Base-by-base conservation (phyloP, 1,140 invertebrate species). In the Drusus annulatus region DNA sequence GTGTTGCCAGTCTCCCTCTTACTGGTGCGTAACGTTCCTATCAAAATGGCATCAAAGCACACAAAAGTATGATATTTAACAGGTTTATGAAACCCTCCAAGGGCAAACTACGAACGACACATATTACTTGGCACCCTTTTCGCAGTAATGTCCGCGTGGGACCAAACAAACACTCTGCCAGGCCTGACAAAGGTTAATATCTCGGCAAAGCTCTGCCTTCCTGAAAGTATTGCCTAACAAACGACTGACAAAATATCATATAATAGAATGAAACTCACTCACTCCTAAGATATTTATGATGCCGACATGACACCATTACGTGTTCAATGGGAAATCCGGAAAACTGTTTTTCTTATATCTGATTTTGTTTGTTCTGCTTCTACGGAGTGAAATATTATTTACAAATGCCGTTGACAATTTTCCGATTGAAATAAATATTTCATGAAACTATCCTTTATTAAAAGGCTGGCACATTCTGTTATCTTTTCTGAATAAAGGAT, bases 231-330 rank as follows among this genome's bases (percentile, higher is more conserved):
- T 45, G n/a, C 65, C n/a, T 69, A 69, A 69, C 65, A 69, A 69
- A 69, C 36, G 36, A 50, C 36, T 19, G 65, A 69, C 65, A 69
- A 69, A 69, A 69, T 69, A 69, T 69, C n/a, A 19, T 45, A 50
- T 69, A 69, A 69, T 50, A 69, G 31, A 69, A 69, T 50, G n/a
- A 19, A 69, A 50, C 31, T 31, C 65, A 8, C 21, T 69, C 65
- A 45, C 65, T 51, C 65, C 50, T 69, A 50, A 45, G 65, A 69
- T 69, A 69, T 69, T 69, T 69, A 69, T 69, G 65, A 69, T 19
- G n/a, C 8, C 65, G 21, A 69, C 36, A 69, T 69, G 36, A 69
- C 65, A 69, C 65, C 31, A 69, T 50, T 69, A 69, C 65, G 65
- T 51, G 65, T 69, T 50, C 65, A 69, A 69, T 51, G 45, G 13